phyloP scores from a whole-genome alignment of 1,140 invertebrate species.

The Argopecten irradians region DNA sequence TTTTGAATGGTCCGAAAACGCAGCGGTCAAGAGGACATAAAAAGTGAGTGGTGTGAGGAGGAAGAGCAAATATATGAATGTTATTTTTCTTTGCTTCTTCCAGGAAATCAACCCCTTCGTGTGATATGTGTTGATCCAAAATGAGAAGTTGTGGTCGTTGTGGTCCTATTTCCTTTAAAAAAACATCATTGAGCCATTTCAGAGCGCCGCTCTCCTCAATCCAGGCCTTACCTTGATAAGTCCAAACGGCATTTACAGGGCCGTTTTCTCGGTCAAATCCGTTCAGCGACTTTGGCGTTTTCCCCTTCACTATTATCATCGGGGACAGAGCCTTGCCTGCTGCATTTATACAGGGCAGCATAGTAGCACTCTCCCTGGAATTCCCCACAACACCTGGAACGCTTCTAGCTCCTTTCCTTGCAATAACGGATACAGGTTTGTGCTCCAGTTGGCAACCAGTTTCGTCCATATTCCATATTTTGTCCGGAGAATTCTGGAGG shows the following conservation, averaged over 20 bases:
- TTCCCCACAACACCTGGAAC: constrained; percentile 13
- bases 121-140: background rate
- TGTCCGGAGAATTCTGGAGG: constrained; percentile 23
- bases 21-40: constrained; percentile 54
- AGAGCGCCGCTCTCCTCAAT: background rate
- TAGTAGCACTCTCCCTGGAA: constrained; percentile 25
- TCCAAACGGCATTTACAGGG: background rate
- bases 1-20: constrained; percentile 58
- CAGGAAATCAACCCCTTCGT: constrained; percentile 13
- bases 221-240: background rate
- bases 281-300: constrained; percentile 26
- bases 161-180: background rate
- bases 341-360: constrained; percentile 40
- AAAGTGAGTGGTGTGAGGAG: no score
- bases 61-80: constrained; percentile 52
- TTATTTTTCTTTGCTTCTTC: constrained; percentile 43
- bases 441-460: constrained; percentile 29
- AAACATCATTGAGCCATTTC: background rate
- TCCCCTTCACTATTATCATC: constrained; percentile 45
- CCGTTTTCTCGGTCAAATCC: background rate
- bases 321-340: constrained; percentile 32
- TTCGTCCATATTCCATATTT: constrained; percentile 51
- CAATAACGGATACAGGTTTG: constrained; percentile 24
- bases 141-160: background rate
- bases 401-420: constrained; percentile 24